Percentiles rank a stretch among this genome's conserved stretches.
Conservation (phyloP, 2,797 vertebrate genomes). For the Dipus sagitta region DNA sequence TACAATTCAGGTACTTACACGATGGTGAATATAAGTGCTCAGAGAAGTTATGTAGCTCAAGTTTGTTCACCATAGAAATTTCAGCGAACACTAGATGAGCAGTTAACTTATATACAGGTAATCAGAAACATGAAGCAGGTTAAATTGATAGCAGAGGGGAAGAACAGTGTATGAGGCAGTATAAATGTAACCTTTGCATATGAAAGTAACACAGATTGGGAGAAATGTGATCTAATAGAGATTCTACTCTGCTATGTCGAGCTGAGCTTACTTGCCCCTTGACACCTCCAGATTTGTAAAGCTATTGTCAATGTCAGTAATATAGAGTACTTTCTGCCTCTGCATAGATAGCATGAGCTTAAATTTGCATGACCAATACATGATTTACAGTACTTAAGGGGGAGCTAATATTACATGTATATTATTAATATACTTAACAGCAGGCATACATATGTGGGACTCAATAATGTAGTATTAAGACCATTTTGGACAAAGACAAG, state of each 20-base stretch:
- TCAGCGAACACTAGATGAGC: constrained; percentile 52
- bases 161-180: neutral
- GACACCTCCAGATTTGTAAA: constrained; percentile 27
- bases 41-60: constrained; percentile 62
- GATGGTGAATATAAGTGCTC: constrained; percentile 2
- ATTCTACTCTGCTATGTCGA: constrained; percentile 62
- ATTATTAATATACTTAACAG: constrained; percentile 52
- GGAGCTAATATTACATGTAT: constrained; percentile 51
- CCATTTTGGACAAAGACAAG: neutral
- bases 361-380: neutral
- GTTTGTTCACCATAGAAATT: neutral
- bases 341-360: fast-evolving
- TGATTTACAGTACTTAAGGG: constrained; percentile 22
- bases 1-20: neutral
- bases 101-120: constrained; percentile 78
- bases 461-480: neutral
- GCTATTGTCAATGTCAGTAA: constrained; percentile 69
- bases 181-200: constrained; percentile 69
- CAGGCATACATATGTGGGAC: neutral
- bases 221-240: constrained; percentile 55
- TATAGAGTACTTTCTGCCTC: constrained; percentile 54
- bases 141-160: constrained; percentile 65
- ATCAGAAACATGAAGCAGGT: constrained; percentile 78
- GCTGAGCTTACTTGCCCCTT: constrained; percentile 61
- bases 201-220: constrained; percentile 49